Conservation (phyloP, 2,113 vertebrate genomes). For the Tachycineta bicolor region DNA sequence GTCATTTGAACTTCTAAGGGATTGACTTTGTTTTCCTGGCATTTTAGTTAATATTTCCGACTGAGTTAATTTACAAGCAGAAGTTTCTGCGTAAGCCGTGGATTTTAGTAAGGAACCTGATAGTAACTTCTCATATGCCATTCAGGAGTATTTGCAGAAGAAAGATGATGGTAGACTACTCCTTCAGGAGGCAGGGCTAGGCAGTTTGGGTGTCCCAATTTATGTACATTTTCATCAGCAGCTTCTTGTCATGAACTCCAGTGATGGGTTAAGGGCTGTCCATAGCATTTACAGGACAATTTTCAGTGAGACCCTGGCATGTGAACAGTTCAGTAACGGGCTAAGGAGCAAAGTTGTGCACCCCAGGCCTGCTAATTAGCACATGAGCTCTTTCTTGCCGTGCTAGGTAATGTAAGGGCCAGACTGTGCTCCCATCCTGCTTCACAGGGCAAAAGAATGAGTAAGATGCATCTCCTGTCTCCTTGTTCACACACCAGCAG, state of each 20-base stretch:
- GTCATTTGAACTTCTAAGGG: constrained; percentile 46
- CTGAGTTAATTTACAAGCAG: neutral
- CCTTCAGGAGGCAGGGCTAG: neutral
- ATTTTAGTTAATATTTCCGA: constrained; percentile 21
- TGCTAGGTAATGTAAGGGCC: neutral
- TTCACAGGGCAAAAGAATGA: neutral
- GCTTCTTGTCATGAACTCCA: neutral
- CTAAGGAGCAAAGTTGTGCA: neutral
- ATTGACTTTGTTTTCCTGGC: constrained; percentile 44
- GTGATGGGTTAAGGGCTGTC: neutral
- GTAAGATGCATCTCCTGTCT: neutral
- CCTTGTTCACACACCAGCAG: neutral
- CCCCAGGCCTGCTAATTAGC: neutral
- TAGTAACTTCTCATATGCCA: neutral
- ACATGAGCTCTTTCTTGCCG: neutral
- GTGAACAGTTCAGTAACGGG: neutral
- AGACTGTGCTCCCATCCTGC: neutral
- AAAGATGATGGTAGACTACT: neutral
- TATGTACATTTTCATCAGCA: neutral
- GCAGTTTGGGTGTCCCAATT: neutral
- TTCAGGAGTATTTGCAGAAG: neutral
- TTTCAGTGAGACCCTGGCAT: neutral
- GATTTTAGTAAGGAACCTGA: neutral
- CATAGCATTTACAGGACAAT: neutral
- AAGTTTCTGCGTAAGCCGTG: neutral